Evolutionary conservation across 2,113 vertebrate genomes (phyloP).

Genomic region (Laterallus jamaicensis): DNA sequence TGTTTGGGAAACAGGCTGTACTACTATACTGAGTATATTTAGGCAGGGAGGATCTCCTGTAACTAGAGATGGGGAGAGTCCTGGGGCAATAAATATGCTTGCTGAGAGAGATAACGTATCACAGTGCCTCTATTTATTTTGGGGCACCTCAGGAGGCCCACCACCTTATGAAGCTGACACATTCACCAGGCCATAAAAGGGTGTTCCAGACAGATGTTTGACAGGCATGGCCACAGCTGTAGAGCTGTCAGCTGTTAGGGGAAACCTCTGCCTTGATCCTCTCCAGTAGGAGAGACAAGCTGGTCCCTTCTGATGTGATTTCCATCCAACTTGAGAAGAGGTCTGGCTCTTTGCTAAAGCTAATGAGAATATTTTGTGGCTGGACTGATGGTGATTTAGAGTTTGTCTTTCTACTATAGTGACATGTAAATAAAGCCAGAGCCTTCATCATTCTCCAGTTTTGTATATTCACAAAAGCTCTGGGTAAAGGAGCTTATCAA

Average conservation of each 20-base stretch:
- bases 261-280: neutral
- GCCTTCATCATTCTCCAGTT: neutral
- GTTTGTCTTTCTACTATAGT: neutral
- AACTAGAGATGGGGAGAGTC: neutral
- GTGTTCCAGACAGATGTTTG: neutral
- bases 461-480: neutral
- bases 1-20: rapidly evolving
- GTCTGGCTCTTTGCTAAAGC: neutral
- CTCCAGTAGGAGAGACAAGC: neutral
- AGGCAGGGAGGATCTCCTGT: rapidly evolving
- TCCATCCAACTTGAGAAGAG: neutral
- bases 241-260: neutral
- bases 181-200: neutral
- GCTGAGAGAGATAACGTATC: neutral
- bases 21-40: neutral
- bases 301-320: neutral
- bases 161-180: neutral
- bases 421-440: neutral
- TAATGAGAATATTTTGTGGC: neutral
- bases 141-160: neutral
- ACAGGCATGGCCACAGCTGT: neutral
- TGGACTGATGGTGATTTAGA: neutral
- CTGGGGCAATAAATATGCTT: neutral
- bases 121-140: neutral
- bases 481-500: neutral